These are phyloP conservation scores for Panopea generosa DNA, from an alignment of 2,888 invertebrate genomes.

Conservation along the genomic window DNA sequence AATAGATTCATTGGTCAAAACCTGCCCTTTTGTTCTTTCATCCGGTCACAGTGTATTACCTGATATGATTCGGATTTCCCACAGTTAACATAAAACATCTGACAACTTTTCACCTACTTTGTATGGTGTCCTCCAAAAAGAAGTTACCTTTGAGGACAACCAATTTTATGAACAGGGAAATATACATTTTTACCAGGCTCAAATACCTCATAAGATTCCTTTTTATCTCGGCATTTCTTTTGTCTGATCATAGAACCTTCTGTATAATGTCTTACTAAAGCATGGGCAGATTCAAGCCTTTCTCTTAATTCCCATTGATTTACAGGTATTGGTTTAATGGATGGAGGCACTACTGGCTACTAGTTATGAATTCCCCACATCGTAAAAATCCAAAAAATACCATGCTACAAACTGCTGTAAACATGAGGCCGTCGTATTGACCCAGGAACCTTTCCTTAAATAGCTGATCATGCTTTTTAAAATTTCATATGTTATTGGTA, in stretches of 20 bases:
- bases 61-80: too few species aligned
- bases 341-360: background rate
- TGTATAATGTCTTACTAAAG: background rate
- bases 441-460: too few species aligned
- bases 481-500: too few species aligned
- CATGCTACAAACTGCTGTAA: too few species aligned
- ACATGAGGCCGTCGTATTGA: too few species aligned
- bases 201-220: background rate
- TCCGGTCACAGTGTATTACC: background rate
- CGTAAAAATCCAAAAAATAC: too few species aligned
- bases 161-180: conserved; percentile 2
- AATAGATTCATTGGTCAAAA: background rate
- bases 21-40: background rate
- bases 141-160: conserved; percentile 7
- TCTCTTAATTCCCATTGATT: background rate
- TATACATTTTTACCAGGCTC: conserved; percentile 1
- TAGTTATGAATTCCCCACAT: too few species aligned
- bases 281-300: background rate
- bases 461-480: too few species aligned
- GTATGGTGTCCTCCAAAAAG: conserved; percentile 2
- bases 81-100: background rate
- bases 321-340: background rate
- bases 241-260: too few species aligned
- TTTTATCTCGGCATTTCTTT: too few species aligned
- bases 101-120: background rate